These are phyloP conservation scores for Aulostomus chinensis DNA, from an alignment of 2,797 vertebrate species.

Conservation along the genomic window DNA sequence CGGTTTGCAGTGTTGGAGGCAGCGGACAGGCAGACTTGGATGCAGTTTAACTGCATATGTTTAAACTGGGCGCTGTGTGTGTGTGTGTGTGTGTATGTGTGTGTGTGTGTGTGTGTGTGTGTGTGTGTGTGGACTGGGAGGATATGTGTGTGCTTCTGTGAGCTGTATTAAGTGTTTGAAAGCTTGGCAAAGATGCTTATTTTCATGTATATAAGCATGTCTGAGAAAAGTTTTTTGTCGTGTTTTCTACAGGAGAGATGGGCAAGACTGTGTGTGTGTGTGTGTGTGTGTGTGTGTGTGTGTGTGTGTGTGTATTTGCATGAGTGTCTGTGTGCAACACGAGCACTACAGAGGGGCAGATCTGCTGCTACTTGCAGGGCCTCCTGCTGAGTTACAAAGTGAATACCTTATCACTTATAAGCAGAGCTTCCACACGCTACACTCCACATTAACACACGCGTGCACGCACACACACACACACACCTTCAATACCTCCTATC, in stretches of 20 bases:
- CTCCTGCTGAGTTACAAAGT: conserved; percentile 73
- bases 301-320: conserved; percentile 13
- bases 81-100: conserved; percentile 23
- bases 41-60: conserved; percentile 32
- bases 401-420: conserved; percentile 77
- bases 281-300: conserved; percentile 2
- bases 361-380: conserved; percentile 47
- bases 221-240: conserved; percentile 27
- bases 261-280: conserved; percentile 7
- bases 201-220: conserved; percentile 32
- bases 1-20: conserved; percentile 49
- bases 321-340: conserved; percentile 37
- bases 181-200: conserved; percentile 12
- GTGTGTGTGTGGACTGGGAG: conserved; percentile 2
- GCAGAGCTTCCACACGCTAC: conserved; percentile 60
- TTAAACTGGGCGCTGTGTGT: conserved; percentile 19
- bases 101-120: conserved; percentile 2
- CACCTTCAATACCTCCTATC: conserved; percentile 39
- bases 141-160: conserved; percentile 7
- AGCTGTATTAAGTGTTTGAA: conserved; percentile 14
- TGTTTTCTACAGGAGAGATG: conserved; percentile 29
- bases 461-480: conserved; percentile 16
- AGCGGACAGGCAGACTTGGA: conserved; percentile 36
- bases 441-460: conserved; percentile 39
- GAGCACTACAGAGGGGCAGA: conserved; percentile 59